phyloP scores from a whole-genome alignment of 2,113 vertebrate genomes.

The Nannobrachium achirus region DNA sequence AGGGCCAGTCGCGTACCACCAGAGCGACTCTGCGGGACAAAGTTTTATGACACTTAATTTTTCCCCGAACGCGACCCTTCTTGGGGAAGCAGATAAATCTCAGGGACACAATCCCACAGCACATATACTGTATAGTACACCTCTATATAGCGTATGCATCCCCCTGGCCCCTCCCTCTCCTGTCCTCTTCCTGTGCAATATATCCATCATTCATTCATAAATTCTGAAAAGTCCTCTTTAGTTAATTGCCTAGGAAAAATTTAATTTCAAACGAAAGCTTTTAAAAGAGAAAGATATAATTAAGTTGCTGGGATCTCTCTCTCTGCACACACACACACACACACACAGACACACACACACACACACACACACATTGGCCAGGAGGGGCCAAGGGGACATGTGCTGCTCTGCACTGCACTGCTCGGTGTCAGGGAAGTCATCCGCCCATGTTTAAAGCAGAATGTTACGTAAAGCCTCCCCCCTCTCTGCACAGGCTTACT shows the following conservation, averaged over 20 bases:
- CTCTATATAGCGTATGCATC: neutral
- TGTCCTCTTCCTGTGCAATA: constrained; percentile 62
- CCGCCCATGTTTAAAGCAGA: constrained; percentile 73
- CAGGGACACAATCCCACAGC: constrained; percentile 27
- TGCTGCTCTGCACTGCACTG: constrained; percentile 57
- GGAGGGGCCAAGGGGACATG: constrained; percentile 37
- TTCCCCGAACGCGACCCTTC: constrained; percentile 34
- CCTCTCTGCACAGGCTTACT: constrained; percentile 75
- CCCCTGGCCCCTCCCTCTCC: neutral
- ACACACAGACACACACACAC: neutral
- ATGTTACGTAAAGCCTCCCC: constrained; percentile 76
- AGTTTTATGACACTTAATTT: constrained; percentile 18
- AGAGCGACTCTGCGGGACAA: constrained; percentile 14
- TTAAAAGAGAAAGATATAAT: constrained; percentile 79
- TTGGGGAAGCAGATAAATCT: constrained; percentile 40
- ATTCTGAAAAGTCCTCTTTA: constrained; percentile 78
- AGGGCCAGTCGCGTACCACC: neutral
- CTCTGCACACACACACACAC: constrained; percentile 25
- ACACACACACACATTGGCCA: neutral
- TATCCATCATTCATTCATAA: constrained; percentile 80
- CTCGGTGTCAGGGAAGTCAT: constrained; percentile 75
- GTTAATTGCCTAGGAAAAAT: constrained; percentile 75
- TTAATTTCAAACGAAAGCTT: constrained; percentile 79
- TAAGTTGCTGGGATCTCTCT: constrained; percentile 71
- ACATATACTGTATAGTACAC: constrained; percentile 39